These are phyloP conservation scores for Philhelius pedissequus DNA, from an alignment of 2,888 invertebrate genomes.

Conservation along the genomic window DNA sequence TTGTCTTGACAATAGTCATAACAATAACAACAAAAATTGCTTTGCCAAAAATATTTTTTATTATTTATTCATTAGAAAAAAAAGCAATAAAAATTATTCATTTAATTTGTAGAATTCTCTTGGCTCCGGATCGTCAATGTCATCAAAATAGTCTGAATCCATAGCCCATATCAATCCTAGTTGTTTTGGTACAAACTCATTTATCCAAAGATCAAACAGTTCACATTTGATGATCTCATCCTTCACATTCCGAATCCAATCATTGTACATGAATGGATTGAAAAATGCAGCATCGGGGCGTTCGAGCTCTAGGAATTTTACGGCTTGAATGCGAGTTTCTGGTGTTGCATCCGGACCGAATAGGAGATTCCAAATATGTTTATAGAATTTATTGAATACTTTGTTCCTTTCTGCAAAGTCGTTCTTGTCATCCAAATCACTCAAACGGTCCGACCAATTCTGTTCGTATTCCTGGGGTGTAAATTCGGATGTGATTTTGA, in stretches of 20 bases:
- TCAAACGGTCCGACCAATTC: constrained; percentile 27
- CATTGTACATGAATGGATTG: constrained; percentile 74
- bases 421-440: neutral
- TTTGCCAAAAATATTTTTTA: neutral
- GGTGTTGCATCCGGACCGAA: constrained; percentile 65
- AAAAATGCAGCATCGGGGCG: constrained; percentile 78
- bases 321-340: constrained; percentile 70
- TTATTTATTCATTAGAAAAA: neutral
- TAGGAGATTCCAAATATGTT: constrained; percentile 73
- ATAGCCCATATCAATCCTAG: constrained; percentile 74
- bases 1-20: too few relatives aligned
- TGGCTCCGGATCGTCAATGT: constrained; percentile 71
- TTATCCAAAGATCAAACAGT: constrained; percentile 75
- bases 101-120: constrained; percentile 72
- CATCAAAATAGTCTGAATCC: constrained; percentile 75
- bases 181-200: constrained; percentile 73
- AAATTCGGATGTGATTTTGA: constrained; percentile 25
- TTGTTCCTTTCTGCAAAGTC: constrained; percentile 19
- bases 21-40: neutral
- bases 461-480: constrained; percentile 39
- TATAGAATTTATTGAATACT: constrained; percentile 43
- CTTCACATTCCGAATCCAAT: constrained; percentile 75
- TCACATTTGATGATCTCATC: constrained; percentile 72
- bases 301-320: constrained; percentile 71
- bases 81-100: neutral